These are phyloP conservation scores for Castor canadensis DNA, from an alignment of 2,113 vertebrate genomes.

Conservation along the genomic window DNA sequence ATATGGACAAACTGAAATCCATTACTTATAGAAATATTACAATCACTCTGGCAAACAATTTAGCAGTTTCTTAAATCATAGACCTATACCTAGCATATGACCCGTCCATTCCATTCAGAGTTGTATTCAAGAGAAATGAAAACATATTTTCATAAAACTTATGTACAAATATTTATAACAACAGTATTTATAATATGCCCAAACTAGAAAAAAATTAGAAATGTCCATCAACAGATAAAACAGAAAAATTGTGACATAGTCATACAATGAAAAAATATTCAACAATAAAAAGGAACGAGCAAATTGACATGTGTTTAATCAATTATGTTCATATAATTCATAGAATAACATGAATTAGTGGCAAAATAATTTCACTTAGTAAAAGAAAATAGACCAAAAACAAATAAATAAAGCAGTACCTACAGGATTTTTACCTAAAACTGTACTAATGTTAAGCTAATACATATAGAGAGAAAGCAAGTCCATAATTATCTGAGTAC, in stretches of 20 bases:
- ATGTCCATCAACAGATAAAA: not conserved
- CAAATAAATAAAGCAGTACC: not conserved
- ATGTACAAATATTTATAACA: not conserved
- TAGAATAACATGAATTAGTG: not conserved
- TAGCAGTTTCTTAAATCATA: not conserved
- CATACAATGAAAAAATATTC: not conserved
- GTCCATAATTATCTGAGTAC: not conserved
- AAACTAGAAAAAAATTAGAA: not conserved
- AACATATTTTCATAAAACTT: not conserved
- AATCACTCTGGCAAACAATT: not conserved
- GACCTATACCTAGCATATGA: not conserved
- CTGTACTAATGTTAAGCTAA: not conserved
- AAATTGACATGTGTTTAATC: too few relatives aligned
- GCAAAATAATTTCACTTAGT: not conserved
- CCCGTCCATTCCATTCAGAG: not conserved
- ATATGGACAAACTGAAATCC: not conserved
- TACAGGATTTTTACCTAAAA: not conserved
- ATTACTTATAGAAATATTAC: not conserved
- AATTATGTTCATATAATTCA: too few relatives aligned
- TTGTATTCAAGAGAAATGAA: not conserved
- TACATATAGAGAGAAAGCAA: not conserved
- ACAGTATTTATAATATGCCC: not conserved
- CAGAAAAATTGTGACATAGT: not conserved
- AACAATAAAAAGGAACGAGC: not conserved
- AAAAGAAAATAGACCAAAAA: not conserved